phyloP scores from a whole-genome alignment of 1,140 invertebrate species.

The Lasioglossum baleicum region DNA sequence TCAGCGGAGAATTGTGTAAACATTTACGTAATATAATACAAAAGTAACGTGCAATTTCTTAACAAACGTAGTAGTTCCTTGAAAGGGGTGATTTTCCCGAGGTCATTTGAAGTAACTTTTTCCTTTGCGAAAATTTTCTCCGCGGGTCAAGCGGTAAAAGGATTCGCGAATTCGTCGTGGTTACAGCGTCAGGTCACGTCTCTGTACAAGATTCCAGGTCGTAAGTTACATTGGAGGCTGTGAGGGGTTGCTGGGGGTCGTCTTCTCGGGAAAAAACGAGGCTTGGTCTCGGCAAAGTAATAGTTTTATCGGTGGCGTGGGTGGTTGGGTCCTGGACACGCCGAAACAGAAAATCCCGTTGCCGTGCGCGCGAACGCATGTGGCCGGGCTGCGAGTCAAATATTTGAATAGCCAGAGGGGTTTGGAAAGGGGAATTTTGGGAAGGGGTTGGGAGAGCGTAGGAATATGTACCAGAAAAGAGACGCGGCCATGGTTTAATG shows the following conservation, averaged over 20 bases:
- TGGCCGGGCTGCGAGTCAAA: constrained; percentile 22
- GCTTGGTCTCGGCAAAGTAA: constrained; percentile 21
- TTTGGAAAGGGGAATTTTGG: neutral
- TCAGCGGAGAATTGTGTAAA: too few species aligned
- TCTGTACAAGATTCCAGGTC: constrained; percentile 46
- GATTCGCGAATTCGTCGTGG: constrained; percentile 24
- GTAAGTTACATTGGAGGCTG: constrained; percentile 45
- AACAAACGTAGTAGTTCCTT: too few species aligned
- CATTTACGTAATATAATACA: too few species aligned
- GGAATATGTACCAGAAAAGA: constrained; percentile 58
- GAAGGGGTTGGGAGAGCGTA: neutral
- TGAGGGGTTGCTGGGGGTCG: constrained; percentile 28
- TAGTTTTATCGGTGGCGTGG: constrained; percentile 38
- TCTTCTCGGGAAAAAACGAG: constrained; percentile 43
- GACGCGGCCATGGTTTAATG: constrained; percentile 42
- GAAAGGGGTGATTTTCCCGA: too few species aligned
- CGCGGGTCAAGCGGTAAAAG: neutral
- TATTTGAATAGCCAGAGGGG: constrained; percentile 49
- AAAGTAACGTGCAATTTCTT: too few species aligned
- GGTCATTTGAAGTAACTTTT: too few species aligned
- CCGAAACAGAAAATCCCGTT: constrained; percentile 11
- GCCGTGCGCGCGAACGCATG: neutral
- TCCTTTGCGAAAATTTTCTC: too few species aligned
- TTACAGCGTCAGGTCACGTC: constrained; percentile 51
- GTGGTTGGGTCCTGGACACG: neutral